Evolutionary conservation across 2,113 vertebrate species (phyloP).

Genomic region (Pogonocichla stellata): DNA sequence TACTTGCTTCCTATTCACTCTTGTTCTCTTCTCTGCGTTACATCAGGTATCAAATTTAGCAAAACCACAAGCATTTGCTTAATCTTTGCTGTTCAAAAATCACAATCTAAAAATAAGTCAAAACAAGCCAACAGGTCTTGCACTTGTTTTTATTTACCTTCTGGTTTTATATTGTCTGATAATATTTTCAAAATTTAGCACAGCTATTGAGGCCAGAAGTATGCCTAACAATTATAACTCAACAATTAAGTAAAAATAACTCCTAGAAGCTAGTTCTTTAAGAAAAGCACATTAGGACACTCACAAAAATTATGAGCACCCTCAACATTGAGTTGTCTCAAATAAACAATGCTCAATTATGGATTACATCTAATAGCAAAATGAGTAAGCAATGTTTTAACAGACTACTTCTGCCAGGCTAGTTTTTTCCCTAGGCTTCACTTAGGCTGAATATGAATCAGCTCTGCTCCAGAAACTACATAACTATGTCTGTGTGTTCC

Average conservation of each 20-base stretch:
- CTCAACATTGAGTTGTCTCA: not conserved
- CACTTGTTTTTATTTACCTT: not conserved
- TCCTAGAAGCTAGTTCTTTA: not conserved
- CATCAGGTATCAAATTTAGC: not conserved
- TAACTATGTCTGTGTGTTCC: not conserved
- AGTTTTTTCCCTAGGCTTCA: conserved; percentile 4
- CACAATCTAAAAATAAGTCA: not conserved
- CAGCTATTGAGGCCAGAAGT: not conserved
- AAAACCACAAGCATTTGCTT: not conserved
- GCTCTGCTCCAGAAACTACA: not conserved
- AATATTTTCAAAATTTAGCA: not conserved
- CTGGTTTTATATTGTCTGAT: not conserved
- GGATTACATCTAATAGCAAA: conserved; percentile 12
- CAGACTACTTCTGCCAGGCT: not conserved
- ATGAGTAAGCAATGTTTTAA: conserved; percentile 30
- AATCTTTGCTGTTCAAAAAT: not conserved
- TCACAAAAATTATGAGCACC: not conserved
- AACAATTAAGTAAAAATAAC: not conserved
- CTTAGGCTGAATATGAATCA: not conserved
- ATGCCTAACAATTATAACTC: not conserved
- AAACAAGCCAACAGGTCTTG: not conserved
- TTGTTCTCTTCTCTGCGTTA: not conserved
- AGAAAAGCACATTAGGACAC: not conserved
- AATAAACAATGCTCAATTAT: conserved; percentile 22
- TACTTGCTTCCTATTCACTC: not conserved